Evolutionary conservation across 2,113 vertebrate species (phyloP), one percentile per base, ranked within the genome.

Genomic region (Urocolius indicus): DNA sequence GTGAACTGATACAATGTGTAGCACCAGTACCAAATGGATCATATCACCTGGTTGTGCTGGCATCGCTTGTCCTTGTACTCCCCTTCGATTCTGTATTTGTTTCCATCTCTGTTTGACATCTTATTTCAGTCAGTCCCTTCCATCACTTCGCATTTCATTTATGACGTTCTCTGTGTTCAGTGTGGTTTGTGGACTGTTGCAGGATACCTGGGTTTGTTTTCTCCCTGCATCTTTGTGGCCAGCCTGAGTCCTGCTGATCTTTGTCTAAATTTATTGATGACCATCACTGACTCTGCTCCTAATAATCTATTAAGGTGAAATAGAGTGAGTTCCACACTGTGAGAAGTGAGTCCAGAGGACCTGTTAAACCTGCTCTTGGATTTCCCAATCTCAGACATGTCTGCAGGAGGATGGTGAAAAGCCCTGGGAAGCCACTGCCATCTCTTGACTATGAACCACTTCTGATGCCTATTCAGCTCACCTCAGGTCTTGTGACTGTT

Each of bases 1-100:
- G 1, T 5, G 32, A 21, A 54, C 52, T 11, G 0, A 0, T 3
- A 29, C 2, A 5, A 6, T 0, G 1, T 9, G 61, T 6, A 23
- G 66, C 16, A 30, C 71, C 34, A 5, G 0, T 5, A 4, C 27
- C 15, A 3, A 32, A 22, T 13, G 51, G 13, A 9, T 81, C 8
- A 0, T 24, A 2, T 54, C 4, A 0, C 23, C 68, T 30, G 58
- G 21, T 55, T 2, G 0, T 10, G 45, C 10, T 68, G 48, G 22
- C 43, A 13, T 48, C 16, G 0, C 68, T n/a, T 20, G 24, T 26
- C 45, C 66, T 22, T 21, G 52, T 38, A 48, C 16, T 51, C 22
- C 74, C 34, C 45, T 43, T 69, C 14, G 10, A 0, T 72, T 72
- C 58, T 15, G 16, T 4, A 1, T 23, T n/a, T 54, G n/a, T 38